phyloP scores from a whole-genome alignment of 2,888 invertebrate species.

The Tiliacea citrago region DNA sequence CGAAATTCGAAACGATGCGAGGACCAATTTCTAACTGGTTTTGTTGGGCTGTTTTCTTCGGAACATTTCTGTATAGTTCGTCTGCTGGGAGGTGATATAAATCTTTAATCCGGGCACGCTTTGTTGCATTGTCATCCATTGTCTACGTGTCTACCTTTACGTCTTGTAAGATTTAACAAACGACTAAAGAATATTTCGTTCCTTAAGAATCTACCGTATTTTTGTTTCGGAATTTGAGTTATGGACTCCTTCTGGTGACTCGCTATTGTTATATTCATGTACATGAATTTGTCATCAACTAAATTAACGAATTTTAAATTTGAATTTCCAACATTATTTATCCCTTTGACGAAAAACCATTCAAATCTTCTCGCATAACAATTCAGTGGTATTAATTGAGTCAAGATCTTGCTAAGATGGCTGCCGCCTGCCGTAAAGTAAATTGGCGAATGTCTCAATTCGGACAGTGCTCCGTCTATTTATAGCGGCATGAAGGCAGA shows the following conservation, averaged over 20 bases:
- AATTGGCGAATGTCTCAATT: slow-evolving; percentile 78
- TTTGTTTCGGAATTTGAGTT: slow-evolving; percentile 4
- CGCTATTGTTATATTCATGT: neutral
- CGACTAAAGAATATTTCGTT: slow-evolving; percentile 14
- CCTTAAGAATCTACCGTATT: neutral
- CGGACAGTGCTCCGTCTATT: slow-evolving; percentile 68
- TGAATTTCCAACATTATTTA: neutral
- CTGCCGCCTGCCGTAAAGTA: slow-evolving; percentile 70
- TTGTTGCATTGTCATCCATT: slow-evolving; percentile 51
- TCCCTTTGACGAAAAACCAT: slow-evolving; percentile 19
- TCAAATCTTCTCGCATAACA: slow-evolving; percentile 55
- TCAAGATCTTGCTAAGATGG: slow-evolving; percentile 58
- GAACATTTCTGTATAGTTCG: slow-evolving; percentile 11
- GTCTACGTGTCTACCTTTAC: slow-evolving; percentile 29
- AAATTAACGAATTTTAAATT: neutral
- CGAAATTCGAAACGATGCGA: slow-evolving; percentile 30
- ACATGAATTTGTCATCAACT: neutral
- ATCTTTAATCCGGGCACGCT: slow-evolving; percentile 52
- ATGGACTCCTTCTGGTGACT: slow-evolving; percentile 9
- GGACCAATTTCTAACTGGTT: slow-evolving; percentile 29
- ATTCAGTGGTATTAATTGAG: slow-evolving; percentile 61
- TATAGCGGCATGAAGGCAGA: slow-evolving; percentile 63
- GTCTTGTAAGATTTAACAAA: slow-evolving; percentile 38
- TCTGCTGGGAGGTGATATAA: slow-evolving; percentile 43
- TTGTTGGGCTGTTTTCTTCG: slow-evolving; percentile 20